Evolutionary conservation across 2,888 invertebrate species (phyloP).

Genomic region (Bimastos eiseni): DNA sequence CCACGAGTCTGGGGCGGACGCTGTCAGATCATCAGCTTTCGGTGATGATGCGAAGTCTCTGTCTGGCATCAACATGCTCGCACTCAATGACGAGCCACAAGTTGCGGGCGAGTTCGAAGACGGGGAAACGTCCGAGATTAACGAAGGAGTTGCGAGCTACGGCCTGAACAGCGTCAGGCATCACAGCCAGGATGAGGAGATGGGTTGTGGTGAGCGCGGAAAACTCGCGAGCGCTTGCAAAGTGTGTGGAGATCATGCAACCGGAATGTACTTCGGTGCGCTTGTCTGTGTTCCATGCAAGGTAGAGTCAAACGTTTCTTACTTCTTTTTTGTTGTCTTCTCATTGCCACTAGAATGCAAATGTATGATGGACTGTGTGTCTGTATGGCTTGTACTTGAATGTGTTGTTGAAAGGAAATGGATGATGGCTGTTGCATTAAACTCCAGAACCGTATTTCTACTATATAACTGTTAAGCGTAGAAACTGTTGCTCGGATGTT

Average conservation of each 20-base stretch:
- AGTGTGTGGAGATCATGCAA: slow-evolving; percentile 46
- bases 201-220: background rate
- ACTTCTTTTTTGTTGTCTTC: background rate
- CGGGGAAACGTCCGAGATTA: background rate
- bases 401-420: background rate
- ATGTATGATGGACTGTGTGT: no score
- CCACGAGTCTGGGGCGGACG: background rate
- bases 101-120: background rate
- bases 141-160: background rate
- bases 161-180: background rate
- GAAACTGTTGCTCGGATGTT: background rate
- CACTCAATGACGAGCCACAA: background rate
- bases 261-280: slow-evolving; percentile 48
- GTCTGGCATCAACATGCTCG: background rate
- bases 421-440: background rate
- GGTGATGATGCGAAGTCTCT: background rate
- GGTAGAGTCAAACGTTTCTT: slow-evolving; percentile 35
- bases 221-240: slow-evolving; percentile 33
- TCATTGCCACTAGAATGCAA: background rate
- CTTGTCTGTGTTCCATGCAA: slow-evolving; percentile 48
- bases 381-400: background rate
- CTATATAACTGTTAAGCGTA: no score
- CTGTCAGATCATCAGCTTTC: background rate
- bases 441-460: background rate
- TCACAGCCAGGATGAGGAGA: background rate